Evolutionary conservation across 2,888 invertebrate species (phyloP), one percentile per base, ranked within the genome.

Genomic region (Morpho achilles): DNA sequence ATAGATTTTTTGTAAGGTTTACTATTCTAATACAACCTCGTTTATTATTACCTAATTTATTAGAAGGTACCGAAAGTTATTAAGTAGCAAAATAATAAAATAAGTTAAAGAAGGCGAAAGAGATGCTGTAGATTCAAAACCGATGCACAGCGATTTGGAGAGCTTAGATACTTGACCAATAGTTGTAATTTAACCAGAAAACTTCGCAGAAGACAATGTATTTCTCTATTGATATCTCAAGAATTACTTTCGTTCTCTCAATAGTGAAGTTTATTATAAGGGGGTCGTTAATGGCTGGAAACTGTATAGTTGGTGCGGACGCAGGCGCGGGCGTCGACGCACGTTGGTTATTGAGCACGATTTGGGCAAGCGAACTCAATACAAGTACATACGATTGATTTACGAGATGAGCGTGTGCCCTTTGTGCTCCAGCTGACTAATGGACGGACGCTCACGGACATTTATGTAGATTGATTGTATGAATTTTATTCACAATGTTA

Each of bases 401-500:
- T 90, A 90, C 90, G 90, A 87, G 87, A 84, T 79, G 84, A 86
- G 83, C 89, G 89, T 87, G 90, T 87, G 90, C 87, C 88, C 89
- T 89, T 90, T 90, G 89, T 90, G 77, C 88, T 87, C 82, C 72
- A 75, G 73, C 84, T 89, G 83, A 90, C 88, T 90, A 90, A 90
- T 90, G 90, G 88, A 88, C 88, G 84, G 84, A 86, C 89, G 89
- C 87, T 87, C 89, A 89, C 84, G 85, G 88, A 90, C 90, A 87
- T 89, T 90, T 90, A 89, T 90, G 89, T 90, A 89, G 90, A 90
- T 89, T 90, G 89, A 90, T 90, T 89, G 89, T 88, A 89, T 90
- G 80, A 90, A 90, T 90, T 90, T 90, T 89, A 90, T 90, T 89
- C 89, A 90, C 89, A 87, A 89, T 89, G 90, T 89, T 90, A 89